Percentiles rank a stretch among this genome's conserved stretches.
phyloP scores from a whole-genome alignment of 2,113 vertebrate genomes.

The Rhinoptilus africanus region DNA sequence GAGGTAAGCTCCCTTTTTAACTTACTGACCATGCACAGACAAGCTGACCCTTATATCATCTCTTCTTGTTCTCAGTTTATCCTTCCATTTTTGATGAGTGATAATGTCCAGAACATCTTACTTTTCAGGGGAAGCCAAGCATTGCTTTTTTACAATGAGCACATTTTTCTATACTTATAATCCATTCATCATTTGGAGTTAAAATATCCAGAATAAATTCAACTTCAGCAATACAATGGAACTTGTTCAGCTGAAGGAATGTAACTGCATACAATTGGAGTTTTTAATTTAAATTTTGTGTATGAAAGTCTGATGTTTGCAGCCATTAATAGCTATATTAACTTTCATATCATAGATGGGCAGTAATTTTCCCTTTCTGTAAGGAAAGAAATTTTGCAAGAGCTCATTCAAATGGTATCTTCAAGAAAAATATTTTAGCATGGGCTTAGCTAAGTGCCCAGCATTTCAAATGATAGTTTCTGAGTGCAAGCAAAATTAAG shows the following conservation, averaged over 20 bases:
- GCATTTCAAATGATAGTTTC: not conserved
- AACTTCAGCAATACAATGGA: not conserved
- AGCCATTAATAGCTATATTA: not conserved
- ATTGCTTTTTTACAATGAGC: not conserved
- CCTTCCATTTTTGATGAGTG: not conserved
- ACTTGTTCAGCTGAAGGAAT: not conserved
- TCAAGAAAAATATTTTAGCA: not conserved
- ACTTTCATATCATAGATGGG: not conserved
- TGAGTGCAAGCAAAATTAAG: not conserved
- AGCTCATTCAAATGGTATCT: not conserved
- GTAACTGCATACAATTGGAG: not conserved
- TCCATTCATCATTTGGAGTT: not conserved
- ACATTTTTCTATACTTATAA: not conserved
- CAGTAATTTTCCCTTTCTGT: not conserved
- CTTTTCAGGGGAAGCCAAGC: not conserved
- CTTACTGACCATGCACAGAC: not conserved
- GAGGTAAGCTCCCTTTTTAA: not conserved
- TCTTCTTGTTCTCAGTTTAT: not conserved
- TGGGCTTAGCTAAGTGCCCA: not conserved
- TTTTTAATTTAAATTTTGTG: not conserved
- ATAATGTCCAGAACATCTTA: not conserved
- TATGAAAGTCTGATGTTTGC: not conserved
- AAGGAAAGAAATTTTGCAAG: not conserved
- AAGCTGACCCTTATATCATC: not conserved
- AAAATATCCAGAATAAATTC: not conserved